These are phyloP conservation scores for Prosopocoilus inquinatus DNA, from an alignment of 2,888 invertebrate genomes.

Conservation along the genomic window DNA sequence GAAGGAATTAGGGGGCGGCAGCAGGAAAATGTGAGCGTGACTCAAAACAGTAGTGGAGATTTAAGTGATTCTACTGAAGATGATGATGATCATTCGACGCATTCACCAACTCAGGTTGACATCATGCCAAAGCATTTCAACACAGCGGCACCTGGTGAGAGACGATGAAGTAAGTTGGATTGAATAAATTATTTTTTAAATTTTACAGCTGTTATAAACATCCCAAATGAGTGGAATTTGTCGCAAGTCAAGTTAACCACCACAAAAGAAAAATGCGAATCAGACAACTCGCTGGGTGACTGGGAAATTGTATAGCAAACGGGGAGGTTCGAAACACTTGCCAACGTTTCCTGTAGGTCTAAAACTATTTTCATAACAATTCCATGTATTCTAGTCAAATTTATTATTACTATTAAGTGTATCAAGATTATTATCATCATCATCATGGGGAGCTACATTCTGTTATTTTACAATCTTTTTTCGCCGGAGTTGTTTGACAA, in stretches of 20 bases:
- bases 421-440: no score
- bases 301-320: constrained; percentile 44
- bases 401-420: background rate
- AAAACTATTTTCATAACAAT: background rate
- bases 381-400: constrained; percentile 2
- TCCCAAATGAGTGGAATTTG: constrained; percentile 62
- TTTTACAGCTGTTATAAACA: constrained; percentile 52
- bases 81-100: background rate
- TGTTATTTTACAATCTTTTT: no score
- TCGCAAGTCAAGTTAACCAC: constrained; percentile 48
- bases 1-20: no score
- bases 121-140: no score
- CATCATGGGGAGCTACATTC: no score
- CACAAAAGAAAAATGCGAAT: constrained; percentile 31
- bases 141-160: constrained; percentile 16
- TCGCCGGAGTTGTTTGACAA: no score
- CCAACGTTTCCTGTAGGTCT: background rate
- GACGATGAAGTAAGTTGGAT: background rate
- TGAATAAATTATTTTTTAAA: constrained; percentile 17
- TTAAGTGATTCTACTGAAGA: background rate
- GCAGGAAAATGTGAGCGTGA: no score
- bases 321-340: no score
- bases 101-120: no score
- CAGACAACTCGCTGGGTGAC: constrained; percentile 43
- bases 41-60: no score